Base-by-base conservation (phyloP, 2,797 vertebrate genomes). In the Discoglossus pictus region DNA sequence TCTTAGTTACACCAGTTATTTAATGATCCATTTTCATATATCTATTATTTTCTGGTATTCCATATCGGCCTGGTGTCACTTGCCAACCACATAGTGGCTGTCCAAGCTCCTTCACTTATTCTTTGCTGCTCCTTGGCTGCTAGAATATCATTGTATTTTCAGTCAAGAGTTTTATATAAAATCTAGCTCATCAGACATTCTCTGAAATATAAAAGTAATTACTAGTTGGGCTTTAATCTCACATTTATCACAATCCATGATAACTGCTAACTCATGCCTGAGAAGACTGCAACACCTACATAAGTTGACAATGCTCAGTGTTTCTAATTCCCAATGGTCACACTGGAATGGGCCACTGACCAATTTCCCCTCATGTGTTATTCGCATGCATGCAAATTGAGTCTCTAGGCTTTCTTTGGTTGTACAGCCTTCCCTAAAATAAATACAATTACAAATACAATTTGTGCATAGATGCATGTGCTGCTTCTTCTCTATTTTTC, bases 281-380 rank as follows among this genome's bases (percentile, higher is more conserved):
- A 63, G 68, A 71, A 62, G 53, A 56, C 64, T 71, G 53, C 61
- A 71, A 71, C 68, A 71, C 68, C 68, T 71, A 71, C 25, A 59
- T 38, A 64, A 53, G 61, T 53, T 71, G 61, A 58, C 53, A 52
- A 71, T 27, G 61, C 54, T 52, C 12, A 20, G 38, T 40, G 17
- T 46, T 64, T 71, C 68, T 10, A 59, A 71, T 71, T 71, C 68
- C 68, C 68, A 71, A 21, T 42, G 68, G 59, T 71, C 68, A 50
- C 68, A 71, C 68, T 34, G 46, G 53, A 65, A 64, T 64, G 53
- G 68, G 65, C 68, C 54, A 71, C 61, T 71, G 68, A 71, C 68
- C 61, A 53, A 46, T 65, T 64, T 56, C 62, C 53, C 38, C 53
- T 36, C 31, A 59, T 43, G 51, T 20, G 24, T 58, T 43, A 54